Conservation (phyloP, 2,113 vertebrate species). For the Tupaia tana region DNA sequence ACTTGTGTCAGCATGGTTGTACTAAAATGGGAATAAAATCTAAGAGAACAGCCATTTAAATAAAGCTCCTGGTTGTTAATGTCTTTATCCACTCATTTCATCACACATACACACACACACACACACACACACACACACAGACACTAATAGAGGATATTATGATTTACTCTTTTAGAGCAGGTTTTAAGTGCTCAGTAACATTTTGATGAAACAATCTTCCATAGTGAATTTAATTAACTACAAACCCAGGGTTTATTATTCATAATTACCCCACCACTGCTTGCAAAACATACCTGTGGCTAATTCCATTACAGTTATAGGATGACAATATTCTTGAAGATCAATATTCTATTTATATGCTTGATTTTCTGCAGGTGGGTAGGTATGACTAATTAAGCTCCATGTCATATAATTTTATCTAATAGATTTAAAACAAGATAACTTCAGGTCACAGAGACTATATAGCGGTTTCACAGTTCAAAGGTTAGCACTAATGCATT, state of each 20-base stretch:
- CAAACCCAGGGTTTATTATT: conserved; percentile 75
- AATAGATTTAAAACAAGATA: conserved; percentile 77
- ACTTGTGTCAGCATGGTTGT: conserved; percentile 17
- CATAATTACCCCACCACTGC: conserved; percentile 70
- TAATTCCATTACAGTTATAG: conserved; percentile 73
- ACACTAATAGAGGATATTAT: conserved; percentile 14
- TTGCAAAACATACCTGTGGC: conserved; percentile 77
- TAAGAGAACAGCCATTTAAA: not conserved
- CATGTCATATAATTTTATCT: conserved; percentile 79
- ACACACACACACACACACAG: not conserved
- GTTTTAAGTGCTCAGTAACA: conserved; percentile 55
- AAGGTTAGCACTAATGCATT: conserved; percentile 65
- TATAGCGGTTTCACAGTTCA: conserved; percentile 76
- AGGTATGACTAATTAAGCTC: conserved; percentile 80
- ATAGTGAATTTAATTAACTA: conserved; percentile 75
- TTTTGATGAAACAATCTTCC: conserved; percentile 61
- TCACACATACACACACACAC: not conserved
- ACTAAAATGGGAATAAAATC: not conserved
- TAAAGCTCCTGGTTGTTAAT: conserved; percentile 36
- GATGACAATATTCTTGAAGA: conserved; percentile 66
- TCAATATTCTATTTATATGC: conserved; percentile 81
- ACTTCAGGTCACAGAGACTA: conserved; percentile 55
- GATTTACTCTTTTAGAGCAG: conserved; percentile 64
- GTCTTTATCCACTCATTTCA: not conserved
- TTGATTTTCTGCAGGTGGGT: conserved; percentile 72